phyloP scores from a whole-genome alignment of 1,140 invertebrate genomes.

The Oncopeltus fasciatus region DNA sequence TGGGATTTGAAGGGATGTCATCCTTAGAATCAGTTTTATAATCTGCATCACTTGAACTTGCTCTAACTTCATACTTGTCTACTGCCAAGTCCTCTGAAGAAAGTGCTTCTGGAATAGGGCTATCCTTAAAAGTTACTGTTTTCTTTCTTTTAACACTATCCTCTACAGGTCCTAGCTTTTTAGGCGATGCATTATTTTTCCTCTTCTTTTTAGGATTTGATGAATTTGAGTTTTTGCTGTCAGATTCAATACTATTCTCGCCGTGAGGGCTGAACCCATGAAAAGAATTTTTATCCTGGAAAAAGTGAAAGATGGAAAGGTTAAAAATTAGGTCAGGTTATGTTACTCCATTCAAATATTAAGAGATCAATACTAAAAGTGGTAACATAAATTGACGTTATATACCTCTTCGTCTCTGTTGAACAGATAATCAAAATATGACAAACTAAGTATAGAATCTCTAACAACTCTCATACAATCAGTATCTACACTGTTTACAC shows the following conservation, averaged over 20 bases:
- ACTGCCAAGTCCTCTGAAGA: too few relatives aligned
- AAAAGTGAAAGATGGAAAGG: constrained; percentile 11
- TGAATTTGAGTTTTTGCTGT: too few relatives aligned
- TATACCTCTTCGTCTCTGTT: constrained; percentile 33
- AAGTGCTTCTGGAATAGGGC: too few relatives aligned
- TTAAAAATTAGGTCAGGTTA: not conserved
- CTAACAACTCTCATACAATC: constrained; percentile 37
- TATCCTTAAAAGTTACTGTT: too few relatives aligned
- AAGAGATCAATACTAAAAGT: not conserved
- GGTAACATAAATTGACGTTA: not conserved
- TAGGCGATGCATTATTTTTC: too few relatives aligned
- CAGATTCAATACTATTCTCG: too few relatives aligned
- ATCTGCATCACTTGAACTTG: not conserved
- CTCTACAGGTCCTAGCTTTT: too few relatives aligned
- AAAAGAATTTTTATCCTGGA: constrained; percentile 26
- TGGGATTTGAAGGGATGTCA: not conserved
- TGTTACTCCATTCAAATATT: not conserved
- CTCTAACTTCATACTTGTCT: not conserved
- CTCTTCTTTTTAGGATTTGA: too few relatives aligned
- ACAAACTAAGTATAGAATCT: constrained; percentile 36
- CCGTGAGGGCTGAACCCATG: constrained; percentile 34
- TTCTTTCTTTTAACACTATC: too few relatives aligned
- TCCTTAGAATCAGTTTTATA: not conserved
- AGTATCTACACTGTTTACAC: constrained; percentile 27
- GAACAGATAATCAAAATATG: constrained; percentile 32